Conservation (phyloP, 1,140 invertebrate species). For the Oscheius sp. region DNA sequence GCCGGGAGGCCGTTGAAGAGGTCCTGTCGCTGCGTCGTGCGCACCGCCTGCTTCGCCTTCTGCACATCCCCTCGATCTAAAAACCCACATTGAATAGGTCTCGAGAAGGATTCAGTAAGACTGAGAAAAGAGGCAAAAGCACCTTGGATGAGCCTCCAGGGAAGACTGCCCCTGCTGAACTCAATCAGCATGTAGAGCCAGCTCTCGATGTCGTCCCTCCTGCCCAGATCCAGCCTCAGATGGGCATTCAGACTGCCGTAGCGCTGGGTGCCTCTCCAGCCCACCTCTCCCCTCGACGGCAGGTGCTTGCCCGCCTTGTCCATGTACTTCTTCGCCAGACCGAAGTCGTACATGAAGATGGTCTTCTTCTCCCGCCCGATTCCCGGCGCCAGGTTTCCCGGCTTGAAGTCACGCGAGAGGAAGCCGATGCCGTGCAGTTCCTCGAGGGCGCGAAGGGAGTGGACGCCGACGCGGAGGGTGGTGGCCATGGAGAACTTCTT, state of each 20-base stretch:
- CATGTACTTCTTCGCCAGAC: constrained; percentile 30
- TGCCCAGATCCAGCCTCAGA: constrained; percentile 23
- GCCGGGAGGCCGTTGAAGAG: constrained; percentile 19
- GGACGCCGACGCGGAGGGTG: constrained; percentile 11
- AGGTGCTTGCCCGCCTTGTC: constrained; percentile 12
- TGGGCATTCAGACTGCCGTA: constrained; percentile 35
- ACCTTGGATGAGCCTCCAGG: constrained; percentile 33
- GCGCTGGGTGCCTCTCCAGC: constrained; percentile 34
- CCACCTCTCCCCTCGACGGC: constrained; percentile 26
- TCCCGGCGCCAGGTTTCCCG: constrained; percentile 35
- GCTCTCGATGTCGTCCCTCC: constrained; percentile 36
- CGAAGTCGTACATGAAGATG: constrained; percentile 39
- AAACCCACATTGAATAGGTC: background rate
- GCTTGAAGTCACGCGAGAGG: constrained; percentile 33
- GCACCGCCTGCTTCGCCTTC: background rate
- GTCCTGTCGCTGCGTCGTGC: constrained; percentile 2
- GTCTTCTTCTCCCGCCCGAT: constrained; percentile 21
- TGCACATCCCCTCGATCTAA: constrained; percentile 10
- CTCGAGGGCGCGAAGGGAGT: constrained; percentile 32
- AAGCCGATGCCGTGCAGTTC: constrained; percentile 31
- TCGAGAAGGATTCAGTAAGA: background rate
- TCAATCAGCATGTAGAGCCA: constrained; percentile 39
- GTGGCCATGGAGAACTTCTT: constrained; percentile 27
- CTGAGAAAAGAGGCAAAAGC: background rate
- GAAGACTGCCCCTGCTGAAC: constrained; percentile 21